Evolutionary conservation across 2,113 vertebrate species (phyloP).

Genomic region (Mobula hypostoma): DNA sequence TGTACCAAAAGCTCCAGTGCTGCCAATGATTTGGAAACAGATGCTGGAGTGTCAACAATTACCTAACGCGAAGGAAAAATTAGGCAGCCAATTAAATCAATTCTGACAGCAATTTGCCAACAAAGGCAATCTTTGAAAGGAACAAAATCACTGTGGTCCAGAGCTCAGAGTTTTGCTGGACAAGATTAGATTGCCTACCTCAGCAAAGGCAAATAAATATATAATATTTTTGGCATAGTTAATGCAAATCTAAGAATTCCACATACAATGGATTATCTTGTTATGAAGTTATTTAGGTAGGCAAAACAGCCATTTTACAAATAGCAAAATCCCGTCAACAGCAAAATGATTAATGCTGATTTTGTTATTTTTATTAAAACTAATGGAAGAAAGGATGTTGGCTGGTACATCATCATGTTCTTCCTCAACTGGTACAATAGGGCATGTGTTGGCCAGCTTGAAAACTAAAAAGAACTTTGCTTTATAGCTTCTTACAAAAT

Average conservation of each 20-base stretch:
- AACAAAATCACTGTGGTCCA: neutral
- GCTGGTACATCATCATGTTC: neutral
- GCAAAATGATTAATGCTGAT: neutral
- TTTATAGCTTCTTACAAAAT: neutral
- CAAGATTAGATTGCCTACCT: neutral
- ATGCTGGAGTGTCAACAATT: neutral
- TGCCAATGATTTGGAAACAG: neutral
- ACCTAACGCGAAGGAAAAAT: neutral
- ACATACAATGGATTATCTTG: neutral
- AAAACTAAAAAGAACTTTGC: neutral
- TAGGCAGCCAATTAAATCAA: neutral
- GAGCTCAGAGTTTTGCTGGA: neutral
- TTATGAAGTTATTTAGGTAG: neutral
- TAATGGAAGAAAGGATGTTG: neutral
- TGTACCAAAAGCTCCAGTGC: neutral
- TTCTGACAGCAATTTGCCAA: neutral
- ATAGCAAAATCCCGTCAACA: neutral
- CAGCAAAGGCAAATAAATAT: neutral
- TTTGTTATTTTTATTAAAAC: neutral
- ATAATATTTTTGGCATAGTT: neutral
- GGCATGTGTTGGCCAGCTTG: neutral
- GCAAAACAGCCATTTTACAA: neutral
- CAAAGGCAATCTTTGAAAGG: neutral
- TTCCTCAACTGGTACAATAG: neutral
- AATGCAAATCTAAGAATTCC: neutral